Base-by-base conservation (phyloP, 2,797 vertebrate genomes). In the Champsocephalus esox region DNA sequence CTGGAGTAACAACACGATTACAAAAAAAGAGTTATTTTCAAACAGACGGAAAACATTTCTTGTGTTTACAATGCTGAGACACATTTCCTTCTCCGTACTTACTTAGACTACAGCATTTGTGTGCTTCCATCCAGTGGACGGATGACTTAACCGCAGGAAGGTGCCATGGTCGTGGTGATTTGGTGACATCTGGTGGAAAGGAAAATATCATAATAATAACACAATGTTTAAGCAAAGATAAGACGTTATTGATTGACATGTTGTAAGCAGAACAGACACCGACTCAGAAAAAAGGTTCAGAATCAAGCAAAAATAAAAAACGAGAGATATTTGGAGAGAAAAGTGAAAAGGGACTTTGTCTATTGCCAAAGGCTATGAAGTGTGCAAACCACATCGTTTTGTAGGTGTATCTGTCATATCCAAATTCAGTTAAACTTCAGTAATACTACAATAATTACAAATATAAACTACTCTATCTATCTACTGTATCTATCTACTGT, bases 131-230 rank as follows among this genome's bases (percentile, higher is more conserved):
- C 68, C 0, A 68, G 79, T 19, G 90, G 82, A 0, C 0, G 77
- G 76, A 75, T 8, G 75, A 16, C 12, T 6, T 0, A 64, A 81
- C 65, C 86, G 46, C 84, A 87, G 5, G 0, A 2, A 6, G 12
- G 12, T 34, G 1, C 6, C n/a, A 17, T 1, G 12, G n/a, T 4
- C 16, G 1, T 9, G 44, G 9, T 17, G 16, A 24, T 75, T 61
- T 75, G 44, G 59, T 41, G 87, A 19, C 90, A 85, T 32, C 89
- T 89, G 74, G 79, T 79, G 90, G 85, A 11, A 2, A 12, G 32
- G 4, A n/a, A 8, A 55, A 34, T 1, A 0, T 5, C 12, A 45
- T 3, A 0, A 5, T n/a, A 49, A 41, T 9, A 9, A 28, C 3
- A n/a, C 14, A 38, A 34, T 32, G 12, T 34, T 24, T 21, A 21